Percentiles rank a stretch among this genome's conserved stretches.
phyloP scores from a whole-genome alignment of 2,797 vertebrate species.

The Acanthornis magna region DNA sequence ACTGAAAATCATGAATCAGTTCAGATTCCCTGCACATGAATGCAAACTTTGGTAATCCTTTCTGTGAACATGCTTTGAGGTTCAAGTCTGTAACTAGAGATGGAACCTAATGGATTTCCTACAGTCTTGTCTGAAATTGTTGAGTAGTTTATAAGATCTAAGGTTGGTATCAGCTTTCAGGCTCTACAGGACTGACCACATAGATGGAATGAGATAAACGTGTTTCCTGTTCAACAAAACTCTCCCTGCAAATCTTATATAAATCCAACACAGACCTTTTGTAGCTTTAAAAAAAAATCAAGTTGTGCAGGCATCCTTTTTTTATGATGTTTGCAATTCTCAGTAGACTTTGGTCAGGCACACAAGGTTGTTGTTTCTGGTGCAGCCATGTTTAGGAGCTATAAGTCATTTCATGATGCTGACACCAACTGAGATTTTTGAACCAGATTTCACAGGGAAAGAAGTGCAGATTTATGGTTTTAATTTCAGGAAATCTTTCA shows the following conservation, averaged over 20 bases:
- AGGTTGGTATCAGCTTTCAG: neutral
- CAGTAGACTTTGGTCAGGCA: neutral
- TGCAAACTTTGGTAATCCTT: neutral
- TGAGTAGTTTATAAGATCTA: neutral
- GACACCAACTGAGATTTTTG: conserved; percentile 4
- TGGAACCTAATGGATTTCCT: neutral
- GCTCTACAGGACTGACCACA: neutral
- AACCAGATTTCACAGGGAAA: neutral
- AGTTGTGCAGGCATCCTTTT: neutral
- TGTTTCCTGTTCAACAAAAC: neutral
- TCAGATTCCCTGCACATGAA: neutral
- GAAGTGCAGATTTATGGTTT: conserved; percentile 11
- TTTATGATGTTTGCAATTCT: neutral
- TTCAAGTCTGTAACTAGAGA: neutral
- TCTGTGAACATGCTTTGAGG: neutral
- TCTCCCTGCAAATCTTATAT: neutral
- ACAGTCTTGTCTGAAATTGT: neutral
- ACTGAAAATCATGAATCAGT: neutral
- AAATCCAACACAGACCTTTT: neutral
- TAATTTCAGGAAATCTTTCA: conserved; percentile 32
- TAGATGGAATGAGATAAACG: neutral
- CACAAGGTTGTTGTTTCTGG: neutral
- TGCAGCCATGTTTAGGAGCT: neutral
- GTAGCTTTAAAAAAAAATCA: neutral
- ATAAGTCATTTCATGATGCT: neutral